Evolutionary conservation across 2,888 invertebrate genomes (phyloP).

Genomic region (Ctena decussata): DNA sequence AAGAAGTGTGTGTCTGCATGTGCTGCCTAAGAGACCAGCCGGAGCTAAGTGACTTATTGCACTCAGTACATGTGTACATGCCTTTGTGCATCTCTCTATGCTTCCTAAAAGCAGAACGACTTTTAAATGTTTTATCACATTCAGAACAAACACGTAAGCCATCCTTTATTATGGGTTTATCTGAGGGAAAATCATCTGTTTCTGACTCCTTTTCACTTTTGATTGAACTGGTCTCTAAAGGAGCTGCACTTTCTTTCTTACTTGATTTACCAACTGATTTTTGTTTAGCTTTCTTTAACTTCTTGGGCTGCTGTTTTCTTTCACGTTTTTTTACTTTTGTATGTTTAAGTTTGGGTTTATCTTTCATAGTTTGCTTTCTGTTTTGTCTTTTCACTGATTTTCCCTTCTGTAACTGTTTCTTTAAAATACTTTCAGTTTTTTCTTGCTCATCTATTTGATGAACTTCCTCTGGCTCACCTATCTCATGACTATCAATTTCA

Average conservation of each 20-base stretch:
- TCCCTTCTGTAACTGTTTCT: not conserved
- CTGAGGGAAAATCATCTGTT: not conserved
- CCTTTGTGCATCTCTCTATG: slow-evolving; percentile 57
- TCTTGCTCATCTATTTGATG: not conserved
- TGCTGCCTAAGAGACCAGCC: slow-evolving; percentile 40
- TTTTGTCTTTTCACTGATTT: not conserved
- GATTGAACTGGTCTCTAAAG: not conserved
- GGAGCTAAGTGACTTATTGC: slow-evolving; percentile 45
- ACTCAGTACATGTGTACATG: slow-evolving; percentile 38
- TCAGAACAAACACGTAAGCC: slow-evolving; percentile 33
- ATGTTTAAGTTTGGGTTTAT: not conserved
- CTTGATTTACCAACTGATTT: not conserved
- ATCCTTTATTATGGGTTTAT: not conserved
- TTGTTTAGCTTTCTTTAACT: not conserved
- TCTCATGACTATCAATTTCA: not conserved
- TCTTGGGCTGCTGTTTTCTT: not conserved
- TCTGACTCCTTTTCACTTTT: not conserved
- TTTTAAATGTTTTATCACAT: slow-evolving; percentile 48
- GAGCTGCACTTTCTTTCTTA: not conserved
- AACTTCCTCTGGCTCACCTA: not conserved
- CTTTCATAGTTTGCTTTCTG: not conserved
- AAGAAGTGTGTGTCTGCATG: not conserved
- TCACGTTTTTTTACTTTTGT: not conserved
- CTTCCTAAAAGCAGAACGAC: slow-evolving; percentile 28
- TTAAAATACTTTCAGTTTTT: not conserved